Conservation (phyloP, 2,888 invertebrate species). For the Pristionchus exspectatus region DNA sequence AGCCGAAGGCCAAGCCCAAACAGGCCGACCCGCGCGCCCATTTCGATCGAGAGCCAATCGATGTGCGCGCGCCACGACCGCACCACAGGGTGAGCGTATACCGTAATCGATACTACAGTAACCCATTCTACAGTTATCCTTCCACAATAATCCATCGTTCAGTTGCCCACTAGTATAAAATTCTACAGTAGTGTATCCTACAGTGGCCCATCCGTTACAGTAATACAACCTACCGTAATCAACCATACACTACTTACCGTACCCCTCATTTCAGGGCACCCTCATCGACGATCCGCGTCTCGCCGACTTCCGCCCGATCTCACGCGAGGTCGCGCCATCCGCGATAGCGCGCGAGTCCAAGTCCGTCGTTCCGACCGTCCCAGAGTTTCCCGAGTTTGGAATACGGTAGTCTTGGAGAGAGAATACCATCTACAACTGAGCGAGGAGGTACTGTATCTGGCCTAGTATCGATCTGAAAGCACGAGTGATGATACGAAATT, state of each 20-base stretch:
- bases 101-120: too few species aligned
- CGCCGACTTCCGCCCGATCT: neutral
- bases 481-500: neutral
- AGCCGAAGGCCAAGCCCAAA: neutral
- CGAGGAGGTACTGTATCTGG: constrained; percentile 41
- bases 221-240: neutral
- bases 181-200: too few species aligned
- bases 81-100: neutral
- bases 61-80: constrained; percentile 20
- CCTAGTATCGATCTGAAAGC: neutral
- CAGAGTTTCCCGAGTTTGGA: constrained; percentile 20
- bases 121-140: neutral
- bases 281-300: constrained; percentile 42
- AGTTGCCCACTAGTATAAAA: too few species aligned
- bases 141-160: neutral
- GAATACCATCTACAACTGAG: constrained; percentile 13
- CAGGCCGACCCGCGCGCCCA: constrained; percentile 32
- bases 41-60: neutral
- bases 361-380: constrained; percentile 1
- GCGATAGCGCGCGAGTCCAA: constrained; percentile 18
- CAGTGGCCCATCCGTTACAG: neutral
- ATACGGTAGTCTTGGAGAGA: neutral
- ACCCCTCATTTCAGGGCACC: neutral
- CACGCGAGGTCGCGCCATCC: constrained; percentile 32
- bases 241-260: too few species aligned